phyloP scores from a whole-genome alignment of 2,888 invertebrate genomes.

The Drosophila emarginata region DNA sequence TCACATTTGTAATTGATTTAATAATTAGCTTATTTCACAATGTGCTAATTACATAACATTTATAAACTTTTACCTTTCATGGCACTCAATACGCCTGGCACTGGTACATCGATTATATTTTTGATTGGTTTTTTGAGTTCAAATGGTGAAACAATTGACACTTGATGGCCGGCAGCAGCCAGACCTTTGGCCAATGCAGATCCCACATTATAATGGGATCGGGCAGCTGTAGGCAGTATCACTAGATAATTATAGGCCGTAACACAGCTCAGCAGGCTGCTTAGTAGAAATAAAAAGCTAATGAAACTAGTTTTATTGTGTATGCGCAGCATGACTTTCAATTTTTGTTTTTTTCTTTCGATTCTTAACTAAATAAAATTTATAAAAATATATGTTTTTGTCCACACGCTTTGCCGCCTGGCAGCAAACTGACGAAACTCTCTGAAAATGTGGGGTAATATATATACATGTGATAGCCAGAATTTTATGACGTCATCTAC shows the following conservation, averaged over 20 bases:
- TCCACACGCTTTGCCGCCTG: slow-evolving; percentile 15
- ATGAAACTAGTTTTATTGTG: slow-evolving; percentile 43
- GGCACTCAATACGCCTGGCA: slow-evolving; percentile 28
- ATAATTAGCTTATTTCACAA: not conserved
- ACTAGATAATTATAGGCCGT: slow-evolving; percentile 66
- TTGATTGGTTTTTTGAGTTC: slow-evolving; percentile 69
- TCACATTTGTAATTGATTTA: not conserved
- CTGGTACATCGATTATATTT: slow-evolving; percentile 71
- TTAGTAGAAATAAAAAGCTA: slow-evolving; percentile 32
- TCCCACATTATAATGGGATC: slow-evolving; percentile 78
- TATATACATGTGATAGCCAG: slow-evolving; percentile 3
- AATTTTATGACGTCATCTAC: not conserved
- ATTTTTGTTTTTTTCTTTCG: not conserved
- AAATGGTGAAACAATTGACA: slow-evolving; percentile 79
- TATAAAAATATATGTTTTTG: not conserved
- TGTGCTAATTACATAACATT: not conserved
- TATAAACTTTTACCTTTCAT: slow-evolving; percentile 50
- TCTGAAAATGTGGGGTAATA: slow-evolving; percentile 28
- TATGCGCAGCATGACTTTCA: slow-evolving; percentile 34
- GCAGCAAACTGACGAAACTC: slow-evolving; percentile 33
- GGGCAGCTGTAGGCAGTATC: slow-evolving; percentile 65
- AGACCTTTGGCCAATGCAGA: slow-evolving; percentile 79
- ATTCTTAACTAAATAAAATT: not conserved
- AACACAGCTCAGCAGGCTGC: slow-evolving; percentile 48
- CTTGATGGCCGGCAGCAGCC: slow-evolving; percentile 80